Evolutionary conservation across 1,140 invertebrate genomes (phyloP), one percentile per base, ranked within the genome.

Genomic region (Wasmannia auropunctata): DNA sequence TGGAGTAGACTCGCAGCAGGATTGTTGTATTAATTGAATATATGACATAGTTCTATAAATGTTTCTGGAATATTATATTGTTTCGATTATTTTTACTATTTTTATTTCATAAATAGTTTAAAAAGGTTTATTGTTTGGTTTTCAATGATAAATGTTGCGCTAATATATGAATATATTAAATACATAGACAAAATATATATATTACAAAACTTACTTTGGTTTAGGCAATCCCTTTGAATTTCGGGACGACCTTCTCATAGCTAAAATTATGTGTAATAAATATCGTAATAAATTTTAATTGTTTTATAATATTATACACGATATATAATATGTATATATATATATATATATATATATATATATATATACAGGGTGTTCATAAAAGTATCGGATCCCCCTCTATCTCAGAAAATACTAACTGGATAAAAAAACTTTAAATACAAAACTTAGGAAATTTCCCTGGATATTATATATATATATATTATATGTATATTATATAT

Each of bases 1-100:
- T 1, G 92, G 89, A 46, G 63, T 92, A 19, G 92, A 94, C 37
- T 87, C 91, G 0, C 88, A 91, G 3, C 92, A 94, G 87, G 94
- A 94, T 70, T 95, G 94, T 70, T 91, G 87, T 76, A 81, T 95
- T n/a, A 95, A 94, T 94, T 95, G 93, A 90, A 90, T 40, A 34
- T 60, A 83, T 75, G 8, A 25, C 19, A 19, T 19, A 63, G 22
- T 3, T 63, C 19, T 28, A 11, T 40, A 3, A 49, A 34, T 37
- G 5, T 80, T 51, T 67, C 14, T 63, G 6, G 16, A 37, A 79
- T 49, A 75, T 54, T 75, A 37, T 40, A 67, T 19, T 37, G 2
- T 34, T 67, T 79, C 14, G 5, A 19, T 14, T 1, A 34, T 63
- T 63, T 54, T 63, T 63, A 34, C 16, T 8, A 49, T 34, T 10